Evolutionary conservation across 35 echinoderm and acorn worm species (phyloP), one percentile per base, ranked within the genome.

Genomic region (Diadema setosum): DNA sequence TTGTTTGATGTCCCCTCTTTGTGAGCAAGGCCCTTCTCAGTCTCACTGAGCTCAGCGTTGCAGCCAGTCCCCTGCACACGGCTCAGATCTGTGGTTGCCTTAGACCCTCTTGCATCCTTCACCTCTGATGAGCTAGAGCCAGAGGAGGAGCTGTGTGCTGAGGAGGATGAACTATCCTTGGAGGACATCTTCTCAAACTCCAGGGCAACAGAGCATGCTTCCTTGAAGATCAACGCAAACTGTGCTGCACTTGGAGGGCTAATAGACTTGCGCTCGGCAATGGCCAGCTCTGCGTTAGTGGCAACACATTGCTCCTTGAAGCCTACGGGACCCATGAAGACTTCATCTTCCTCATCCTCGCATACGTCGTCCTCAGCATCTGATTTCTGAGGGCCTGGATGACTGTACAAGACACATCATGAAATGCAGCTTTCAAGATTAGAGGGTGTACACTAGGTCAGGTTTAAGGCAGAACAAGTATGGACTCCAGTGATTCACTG

Each of bases 341-440:
- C 88, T 83, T 95, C 93, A 91, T 95, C 93, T n/a, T 94, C 93
- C 35, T 90, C 93, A 16, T 95, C 87, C 7, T 50, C 85, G 27
- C 30, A 33, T 34, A 3, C 63, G 5, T 76, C 35, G 18, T 78
- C 73, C 21, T 73, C 30, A 11, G 48, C 48, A 11, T 52, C 48
- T 52, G 9, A 9, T 52, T n/a, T n/a, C n/a, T n/a, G n/a, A n/a
- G n/a, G n/a, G n/a, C n/a, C n/a, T n/a, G n/a, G n/a, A n/a, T n/a
- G n/a, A n/a, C n/a, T n/a, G n/a, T n/a, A n/a, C n/a, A n/a, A n/a
- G n/a, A n/a, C n/a, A n/a, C n/a, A n/a, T n/a, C n/a, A n/a, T n/a
- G n/a, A n/a, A n/a, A n/a, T n/a, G n/a, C n/a, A n/a, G n/a, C n/a
- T n/a, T n/a, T n/a, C n/a, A n/a, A n/a, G n/a, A n/a, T n/a, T n/a